phyloP scores from a whole-genome alignment of 2,888 invertebrate genomes.

The Clivina fossor region DNA sequence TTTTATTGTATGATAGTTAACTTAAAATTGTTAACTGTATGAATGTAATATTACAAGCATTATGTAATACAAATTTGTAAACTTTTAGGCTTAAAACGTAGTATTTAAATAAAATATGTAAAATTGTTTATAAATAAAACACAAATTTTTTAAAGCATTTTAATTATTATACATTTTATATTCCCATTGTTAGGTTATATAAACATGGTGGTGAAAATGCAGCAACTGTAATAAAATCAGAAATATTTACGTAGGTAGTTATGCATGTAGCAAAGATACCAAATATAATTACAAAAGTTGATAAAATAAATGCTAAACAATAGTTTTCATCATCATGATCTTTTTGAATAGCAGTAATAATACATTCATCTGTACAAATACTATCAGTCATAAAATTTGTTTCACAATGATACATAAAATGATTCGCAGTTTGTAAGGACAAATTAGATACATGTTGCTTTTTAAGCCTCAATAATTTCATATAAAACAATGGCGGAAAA shows the following conservation, averaged over 20 bases:
- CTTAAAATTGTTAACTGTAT: background rate
- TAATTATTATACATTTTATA: too few relatives aligned
- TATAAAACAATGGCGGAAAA: conserved; percentile 79
- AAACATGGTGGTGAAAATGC: conserved; percentile 74
- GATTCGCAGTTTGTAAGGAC: conserved; percentile 28
- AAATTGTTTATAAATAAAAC: too few relatives aligned
- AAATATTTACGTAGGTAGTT: conserved; percentile 72
- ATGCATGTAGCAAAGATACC: conserved; percentile 66
- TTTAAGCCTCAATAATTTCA: conserved; percentile 63
- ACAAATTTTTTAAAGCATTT: too few relatives aligned
- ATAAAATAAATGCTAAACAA: conserved; percentile 41
- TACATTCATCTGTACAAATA: conserved; percentile 12
- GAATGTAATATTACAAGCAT: too few relatives aligned
- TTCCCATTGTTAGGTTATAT: conserved; percentile 62
- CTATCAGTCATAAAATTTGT: conserved; percentile 6
- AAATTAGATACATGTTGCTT: conserved; percentile 42
- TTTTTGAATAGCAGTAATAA: conserved; percentile 8
- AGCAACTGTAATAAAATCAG: conserved; percentile 64
- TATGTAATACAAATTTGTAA: too few relatives aligned
- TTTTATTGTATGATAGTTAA: conserved; percentile 16
- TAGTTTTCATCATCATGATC: background rate
- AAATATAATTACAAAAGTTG: conserved; percentile 60
- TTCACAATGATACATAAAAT: conserved; percentile 28
- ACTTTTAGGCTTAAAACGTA: too few relatives aligned
- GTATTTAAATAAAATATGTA: too few relatives aligned